These are phyloP conservation scores for Cheilosia scutellata DNA, from an alignment of 2,888 invertebrate genomes.

Conservation along the genomic window DNA sequence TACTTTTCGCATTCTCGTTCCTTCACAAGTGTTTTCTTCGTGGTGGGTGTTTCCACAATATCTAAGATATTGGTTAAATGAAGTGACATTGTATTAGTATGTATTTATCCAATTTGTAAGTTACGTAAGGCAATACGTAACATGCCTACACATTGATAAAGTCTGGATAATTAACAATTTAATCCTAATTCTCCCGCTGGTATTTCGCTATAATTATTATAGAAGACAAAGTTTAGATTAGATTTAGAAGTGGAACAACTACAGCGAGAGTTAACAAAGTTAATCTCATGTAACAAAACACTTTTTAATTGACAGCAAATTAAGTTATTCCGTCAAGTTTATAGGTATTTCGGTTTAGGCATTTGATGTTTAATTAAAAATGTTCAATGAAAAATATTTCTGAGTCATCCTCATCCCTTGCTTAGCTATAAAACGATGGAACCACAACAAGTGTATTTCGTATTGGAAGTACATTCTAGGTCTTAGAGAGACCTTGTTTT, in stretches of 20 bases:
- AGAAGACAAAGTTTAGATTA: slow-evolving; percentile 20
- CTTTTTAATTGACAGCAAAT: slow-evolving; percentile 35
- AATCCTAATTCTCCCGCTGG: slow-evolving; percentile 43
- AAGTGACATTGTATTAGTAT: not conserved
- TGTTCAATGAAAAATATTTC: not conserved
- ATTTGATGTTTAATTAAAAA: not conserved
- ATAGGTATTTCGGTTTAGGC: too few species aligned
- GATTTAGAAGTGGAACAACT: not conserved
- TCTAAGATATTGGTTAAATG: slow-evolving; percentile 12
- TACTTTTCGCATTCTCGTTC: not conserved
- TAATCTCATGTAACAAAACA: slow-evolving; percentile 33
- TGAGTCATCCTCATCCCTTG: too few species aligned
- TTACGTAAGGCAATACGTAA: too few species aligned
- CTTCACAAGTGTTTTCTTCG: slow-evolving; percentile 3
- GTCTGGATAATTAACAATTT: slow-evolving; percentile 58
- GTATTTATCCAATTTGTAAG: slow-evolving; percentile 8
- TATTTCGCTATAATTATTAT: slow-evolving; percentile 19
- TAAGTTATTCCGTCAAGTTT: slow-evolving; percentile 5
- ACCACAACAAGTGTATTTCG: too few species aligned
- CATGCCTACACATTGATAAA: not conserved
- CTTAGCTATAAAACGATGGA: too few species aligned
- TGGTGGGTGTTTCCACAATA: not conserved
- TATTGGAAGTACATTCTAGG: too few species aligned
- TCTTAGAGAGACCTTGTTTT: too few species aligned
- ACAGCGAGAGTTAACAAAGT: slow-evolving; percentile 15